These are phyloP conservation scores for Salmo trutta DNA, from an alignment of 2,797 vertebrate species.

Conservation along the genomic window DNA sequence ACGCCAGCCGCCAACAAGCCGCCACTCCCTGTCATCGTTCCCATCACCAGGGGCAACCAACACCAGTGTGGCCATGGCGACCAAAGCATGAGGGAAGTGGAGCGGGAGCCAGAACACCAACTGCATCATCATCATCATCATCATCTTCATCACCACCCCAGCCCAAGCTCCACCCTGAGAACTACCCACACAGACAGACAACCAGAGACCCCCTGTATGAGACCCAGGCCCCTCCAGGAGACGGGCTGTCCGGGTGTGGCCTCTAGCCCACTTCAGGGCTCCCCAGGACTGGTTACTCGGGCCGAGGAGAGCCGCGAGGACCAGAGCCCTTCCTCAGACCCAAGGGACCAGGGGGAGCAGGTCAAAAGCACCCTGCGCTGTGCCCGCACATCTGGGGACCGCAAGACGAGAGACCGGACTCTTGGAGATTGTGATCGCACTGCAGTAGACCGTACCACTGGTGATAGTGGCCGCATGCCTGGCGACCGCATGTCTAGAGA, in stretches of 20 bases:
- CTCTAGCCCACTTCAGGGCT: slow-evolving; percentile 32
- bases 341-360: slow-evolving; percentile 71
- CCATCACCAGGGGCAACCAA: slow-evolving; percentile 63
- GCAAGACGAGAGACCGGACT: neutral
- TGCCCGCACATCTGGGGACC: slow-evolving; percentile 78
- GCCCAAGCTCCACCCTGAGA: slow-evolving; percentile 49
- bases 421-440: neutral
- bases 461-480: neutral
- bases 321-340: slow-evolving; percentile 65
- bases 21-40: slow-evolving; percentile 42
- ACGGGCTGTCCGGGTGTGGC: slow-evolving; percentile 29
- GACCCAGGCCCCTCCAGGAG: slow-evolving; percentile 52
- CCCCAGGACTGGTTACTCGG: slow-evolving; percentile 48
- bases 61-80: slow-evolving; percentile 65
- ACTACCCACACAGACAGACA: slow-evolving; percentile 46
- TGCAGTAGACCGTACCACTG: neutral
- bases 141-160: slow-evolving; percentile 40
- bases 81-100: slow-evolving; percentile 60
- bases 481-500: neutral
- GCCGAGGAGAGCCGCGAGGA: slow-evolving; percentile 70
- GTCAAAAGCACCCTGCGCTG: slow-evolving; percentile 77
- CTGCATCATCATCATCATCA: slow-evolving; percentile 37
- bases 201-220: slow-evolving; percentile 51
- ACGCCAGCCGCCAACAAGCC: slow-evolving; percentile 56
- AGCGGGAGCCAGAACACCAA: slow-evolving; percentile 62